A percentile compares a stretch with the other conserved stretches of the same genome.
Conservation (phyloP, 2,797 vertebrate species). For the Lepus oiostolus region DNA sequence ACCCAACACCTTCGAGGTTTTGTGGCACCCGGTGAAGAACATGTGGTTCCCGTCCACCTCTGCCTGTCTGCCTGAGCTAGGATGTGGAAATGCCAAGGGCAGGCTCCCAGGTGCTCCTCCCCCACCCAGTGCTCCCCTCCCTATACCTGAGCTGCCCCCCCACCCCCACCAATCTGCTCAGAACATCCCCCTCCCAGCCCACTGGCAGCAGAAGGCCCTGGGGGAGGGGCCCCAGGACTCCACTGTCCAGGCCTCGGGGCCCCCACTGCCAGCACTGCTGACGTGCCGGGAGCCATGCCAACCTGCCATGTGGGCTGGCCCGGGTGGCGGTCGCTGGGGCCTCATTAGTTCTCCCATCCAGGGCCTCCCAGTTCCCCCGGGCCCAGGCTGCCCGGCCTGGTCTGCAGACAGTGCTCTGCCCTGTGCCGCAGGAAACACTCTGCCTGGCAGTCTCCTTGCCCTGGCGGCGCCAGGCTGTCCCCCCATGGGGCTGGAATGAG, state of each 20-base stretch:
- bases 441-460: background rate
- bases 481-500: background rate
- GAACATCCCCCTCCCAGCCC: background rate
- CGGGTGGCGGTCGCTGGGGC: slow-evolving; percentile 8
- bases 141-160: background rate
- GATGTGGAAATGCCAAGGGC: too few relatives aligned
- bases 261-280: slow-evolving; percentile 55
- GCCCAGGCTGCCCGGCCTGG: background rate
- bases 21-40: background rate
- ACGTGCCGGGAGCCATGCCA: slow-evolving; percentile 76
- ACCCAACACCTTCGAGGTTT: background rate
- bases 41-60: background rate
- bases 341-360: slow-evolving; percentile 76
- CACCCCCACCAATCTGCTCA: background rate
- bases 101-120: too few relatives aligned
- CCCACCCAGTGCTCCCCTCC: background rate
- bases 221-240: background rate
- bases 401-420: background rate
- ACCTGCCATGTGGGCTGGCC: slow-evolving; percentile 28
- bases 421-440: background rate
- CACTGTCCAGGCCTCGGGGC: background rate
- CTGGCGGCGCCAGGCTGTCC: background rate
- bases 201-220: background rate
- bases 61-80: background rate
- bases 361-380: slow-evolving; percentile 6